Evolutionary conservation across 2,888 invertebrate genomes (phyloP).

Genomic region (Drosophila paramelanica): DNA sequence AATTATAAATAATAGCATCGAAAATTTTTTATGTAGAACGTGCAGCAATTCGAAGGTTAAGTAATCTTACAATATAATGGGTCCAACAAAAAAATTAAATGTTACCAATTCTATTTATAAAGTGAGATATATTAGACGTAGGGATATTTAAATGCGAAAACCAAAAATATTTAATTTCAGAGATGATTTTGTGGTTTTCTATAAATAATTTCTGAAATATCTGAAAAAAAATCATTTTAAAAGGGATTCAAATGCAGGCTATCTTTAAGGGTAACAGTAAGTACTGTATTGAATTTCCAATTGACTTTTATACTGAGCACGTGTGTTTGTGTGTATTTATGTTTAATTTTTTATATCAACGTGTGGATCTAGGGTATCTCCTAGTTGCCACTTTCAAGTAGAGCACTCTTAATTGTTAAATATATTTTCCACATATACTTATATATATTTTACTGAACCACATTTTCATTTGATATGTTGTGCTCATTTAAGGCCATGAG

Average conservation of each 20-base stretch:
- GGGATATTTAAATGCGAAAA: slow-evolving; percentile 3
- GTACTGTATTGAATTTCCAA: not conserved
- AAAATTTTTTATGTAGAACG: slow-evolving; percentile 8
- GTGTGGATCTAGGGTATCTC: no score
- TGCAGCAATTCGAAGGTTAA: slow-evolving; percentile 21
- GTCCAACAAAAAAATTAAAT: slow-evolving; percentile 5
- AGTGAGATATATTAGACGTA: not conserved
- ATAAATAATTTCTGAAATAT: not conserved
- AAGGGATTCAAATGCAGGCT: not conserved
- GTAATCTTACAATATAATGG: not conserved
- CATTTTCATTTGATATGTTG: slow-evolving; percentile 20
- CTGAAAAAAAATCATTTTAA: not conserved
- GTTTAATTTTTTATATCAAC: no score
- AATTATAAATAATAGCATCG: slow-evolving; percentile 26
- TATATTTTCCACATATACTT: not conserved
- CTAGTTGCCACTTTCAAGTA: no score
- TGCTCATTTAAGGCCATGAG: slow-evolving; percentile 41
- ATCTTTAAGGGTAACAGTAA: no score
- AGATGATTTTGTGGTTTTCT: not conserved
- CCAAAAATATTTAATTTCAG: not conserved
- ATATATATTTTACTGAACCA: not conserved
- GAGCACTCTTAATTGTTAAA: not conserved
- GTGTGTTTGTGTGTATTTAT: no score
- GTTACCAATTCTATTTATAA: slow-evolving; percentile 31
- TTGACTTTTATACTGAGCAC: not conserved